These are phyloP conservation scores for Zootermopsis nevadensis DNA, from an alignment of 2,888 invertebrate genomes.

Conservation along the genomic window DNA sequence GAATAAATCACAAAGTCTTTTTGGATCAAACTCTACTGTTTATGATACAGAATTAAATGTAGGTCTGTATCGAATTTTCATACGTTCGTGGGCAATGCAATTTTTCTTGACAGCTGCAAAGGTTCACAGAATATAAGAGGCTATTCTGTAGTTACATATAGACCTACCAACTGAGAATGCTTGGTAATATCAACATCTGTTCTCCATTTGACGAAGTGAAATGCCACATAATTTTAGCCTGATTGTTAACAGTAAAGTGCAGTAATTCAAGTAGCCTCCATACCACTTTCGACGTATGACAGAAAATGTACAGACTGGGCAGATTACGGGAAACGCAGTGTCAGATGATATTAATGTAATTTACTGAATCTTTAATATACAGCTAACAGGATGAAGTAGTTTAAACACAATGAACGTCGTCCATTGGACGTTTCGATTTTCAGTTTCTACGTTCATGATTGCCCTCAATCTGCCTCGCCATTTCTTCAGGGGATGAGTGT, in stretches of 20 bases:
- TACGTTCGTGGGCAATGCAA: too few species aligned
- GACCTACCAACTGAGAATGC: too few species aligned
- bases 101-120: too few species aligned
- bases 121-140: too few species aligned
- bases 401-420: conserved; percentile 28
- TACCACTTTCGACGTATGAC: neutral
- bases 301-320: too few species aligned
- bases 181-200: neutral
- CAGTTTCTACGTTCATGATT: neutral
- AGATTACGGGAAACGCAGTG: neutral
- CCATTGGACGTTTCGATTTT: neutral
- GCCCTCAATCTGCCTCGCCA: too few species aligned
- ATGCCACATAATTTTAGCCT: neutral
- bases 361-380: conserved; percentile 25
- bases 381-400: conserved; percentile 9
- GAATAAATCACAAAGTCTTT: too few species aligned
- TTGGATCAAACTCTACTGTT: too few species aligned
- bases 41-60: too few species aligned
- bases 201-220: neutral
- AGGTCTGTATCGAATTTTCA: too few species aligned
- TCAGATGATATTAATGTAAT: neutral
- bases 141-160: too few species aligned
- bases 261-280: neutral
- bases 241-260: neutral
- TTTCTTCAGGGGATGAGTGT: too few species aligned